Evolutionary conservation across 2,113 vertebrate genomes (phyloP).

Genomic region (Columba livia): DNA sequence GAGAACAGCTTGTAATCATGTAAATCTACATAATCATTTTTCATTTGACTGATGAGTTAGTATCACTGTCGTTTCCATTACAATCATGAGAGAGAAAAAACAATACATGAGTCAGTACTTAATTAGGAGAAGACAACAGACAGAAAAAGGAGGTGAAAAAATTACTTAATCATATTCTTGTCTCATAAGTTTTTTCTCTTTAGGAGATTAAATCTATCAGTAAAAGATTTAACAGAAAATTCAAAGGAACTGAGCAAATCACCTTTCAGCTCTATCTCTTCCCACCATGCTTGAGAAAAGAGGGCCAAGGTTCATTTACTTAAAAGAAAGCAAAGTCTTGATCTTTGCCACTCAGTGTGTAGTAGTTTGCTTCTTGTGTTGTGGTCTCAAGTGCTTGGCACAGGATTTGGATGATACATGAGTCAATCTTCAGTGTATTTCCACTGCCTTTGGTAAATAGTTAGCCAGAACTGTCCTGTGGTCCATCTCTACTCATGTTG

Average conservation of each 20-base stretch:
- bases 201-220: not conserved
- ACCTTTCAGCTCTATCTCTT: not conserved
- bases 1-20: not conserved
- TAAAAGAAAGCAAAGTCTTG: not conserved
- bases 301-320: not conserved
- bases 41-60: not conserved
- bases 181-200: not conserved
- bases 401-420: not conserved
- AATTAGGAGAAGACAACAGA: not conserved
- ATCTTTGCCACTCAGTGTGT: not conserved
- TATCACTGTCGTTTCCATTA: not conserved
- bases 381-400: not conserved
- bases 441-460: not conserved
- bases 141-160: not conserved
- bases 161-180: not conserved
- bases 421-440: not conserved
- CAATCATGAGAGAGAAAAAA: not conserved
- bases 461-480: not conserved
- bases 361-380: not conserved
- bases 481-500: not conserved
- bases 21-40: fast-evolving
- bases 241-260: not conserved
- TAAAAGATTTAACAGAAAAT: not conserved
- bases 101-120: not conserved
- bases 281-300: not conserved